A percentile compares a stretch with the other conserved stretches of the same genome.
Evolutionary conservation across 92 coral and sea anemone species (phyloP).

Genomic region (Muricea muricata): DNA sequence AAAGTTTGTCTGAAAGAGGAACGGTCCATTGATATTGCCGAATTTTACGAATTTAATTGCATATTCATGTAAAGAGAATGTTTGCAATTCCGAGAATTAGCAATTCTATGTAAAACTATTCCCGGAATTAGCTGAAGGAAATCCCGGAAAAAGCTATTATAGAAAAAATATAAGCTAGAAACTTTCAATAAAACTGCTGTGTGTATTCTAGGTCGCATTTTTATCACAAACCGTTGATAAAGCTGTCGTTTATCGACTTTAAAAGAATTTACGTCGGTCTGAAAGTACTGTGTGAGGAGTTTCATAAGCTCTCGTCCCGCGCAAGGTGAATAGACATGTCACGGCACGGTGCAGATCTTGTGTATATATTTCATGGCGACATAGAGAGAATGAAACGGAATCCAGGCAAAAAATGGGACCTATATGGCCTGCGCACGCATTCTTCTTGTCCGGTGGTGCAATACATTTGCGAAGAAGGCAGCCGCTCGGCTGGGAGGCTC

Average conservation of each 20-base stretch:
- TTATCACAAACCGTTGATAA: background rate
- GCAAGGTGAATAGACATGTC: background rate
- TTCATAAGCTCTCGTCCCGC: too few species aligned
- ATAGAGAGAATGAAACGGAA: slow-evolving; percentile 5
- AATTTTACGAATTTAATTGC: too few species aligned
- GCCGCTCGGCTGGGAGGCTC: background rate
- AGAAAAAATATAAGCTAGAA: background rate
- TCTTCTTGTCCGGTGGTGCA: slow-evolving; percentile 35
- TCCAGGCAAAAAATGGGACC: background rate
- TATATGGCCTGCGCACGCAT: slow-evolving; percentile 36
- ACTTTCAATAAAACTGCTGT: background rate
- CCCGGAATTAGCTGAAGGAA: background rate
- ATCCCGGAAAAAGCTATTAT: background rate
- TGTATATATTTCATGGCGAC: slow-evolving; percentile 27
- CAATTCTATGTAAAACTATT: slow-evolving; percentile 5
- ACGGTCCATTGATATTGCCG: too few species aligned
- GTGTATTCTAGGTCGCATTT: too few species aligned
- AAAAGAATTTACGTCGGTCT: too few species aligned
- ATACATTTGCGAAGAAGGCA: slow-evolving; percentile 13
- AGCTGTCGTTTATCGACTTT: too few species aligned
- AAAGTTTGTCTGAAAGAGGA: too few species aligned
- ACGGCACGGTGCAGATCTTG: background rate
- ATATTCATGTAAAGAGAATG: background rate
- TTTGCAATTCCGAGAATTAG: slow-evolving; percentile 7
- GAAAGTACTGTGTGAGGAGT: too few species aligned